Conservation (phyloP, 2,888 invertebrate genomes). For the Aporophyla nigra region DNA sequence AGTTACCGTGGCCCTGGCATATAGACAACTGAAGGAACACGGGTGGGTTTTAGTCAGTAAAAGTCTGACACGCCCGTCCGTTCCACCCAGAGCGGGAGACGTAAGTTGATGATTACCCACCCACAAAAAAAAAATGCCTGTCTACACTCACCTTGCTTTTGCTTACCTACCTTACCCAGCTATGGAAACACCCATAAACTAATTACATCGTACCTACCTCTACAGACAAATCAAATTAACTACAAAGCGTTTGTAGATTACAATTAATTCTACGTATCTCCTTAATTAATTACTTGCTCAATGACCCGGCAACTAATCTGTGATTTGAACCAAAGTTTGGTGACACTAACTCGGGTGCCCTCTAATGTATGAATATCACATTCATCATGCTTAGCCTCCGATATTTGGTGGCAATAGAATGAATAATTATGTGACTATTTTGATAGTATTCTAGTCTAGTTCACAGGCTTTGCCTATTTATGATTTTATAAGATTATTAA, state of each 20-base stretch:
- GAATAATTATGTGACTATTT: slow-evolving; percentile 20
- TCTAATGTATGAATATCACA: slow-evolving; percentile 32
- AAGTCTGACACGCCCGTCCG: too few relatives aligned
- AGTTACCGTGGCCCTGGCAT: too few relatives aligned
- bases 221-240: background rate
- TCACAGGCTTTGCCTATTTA: background rate
- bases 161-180: background rate
- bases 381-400: slow-evolving; percentile 37
- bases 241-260: slow-evolving; percentile 4
- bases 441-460: slow-evolving; percentile 1
- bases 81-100: too few relatives aligned
- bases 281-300: slow-evolving; percentile 35
- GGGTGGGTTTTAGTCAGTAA: too few relatives aligned
- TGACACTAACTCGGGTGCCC: slow-evolving; percentile 1
- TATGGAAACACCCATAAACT: background rate
- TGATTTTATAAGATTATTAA: too few relatives aligned
- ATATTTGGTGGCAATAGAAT: slow-evolving; percentile 17
- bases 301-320: slow-evolving; percentile 42
- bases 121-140: too few relatives aligned
- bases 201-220: background rate
- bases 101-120: too few relatives aligned
- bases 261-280: background rate
- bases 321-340: slow-evolving; percentile 29
- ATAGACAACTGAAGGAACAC: too few relatives aligned
- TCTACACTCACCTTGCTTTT: too few relatives aligned